These are phyloP conservation scores for Brachionus rubens DNA, from an alignment of 1,140 invertebrate species.

Conservation along the genomic window DNA sequence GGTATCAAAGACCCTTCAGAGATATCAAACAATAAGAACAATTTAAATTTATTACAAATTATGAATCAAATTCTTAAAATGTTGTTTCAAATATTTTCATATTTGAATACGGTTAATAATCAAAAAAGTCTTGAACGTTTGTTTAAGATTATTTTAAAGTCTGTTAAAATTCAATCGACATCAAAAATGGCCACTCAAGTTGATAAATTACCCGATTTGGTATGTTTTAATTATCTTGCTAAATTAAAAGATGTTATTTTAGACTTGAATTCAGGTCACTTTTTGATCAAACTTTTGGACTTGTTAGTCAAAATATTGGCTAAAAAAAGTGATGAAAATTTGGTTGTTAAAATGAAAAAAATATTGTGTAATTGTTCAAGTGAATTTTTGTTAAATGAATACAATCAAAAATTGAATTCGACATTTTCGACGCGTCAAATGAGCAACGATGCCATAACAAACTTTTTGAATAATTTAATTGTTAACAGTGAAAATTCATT, in stretches of 20 bases:
- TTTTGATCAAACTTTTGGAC: slow-evolving; percentile 1
- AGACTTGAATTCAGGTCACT: neutral
- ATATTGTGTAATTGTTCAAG: slow-evolving; percentile 13
- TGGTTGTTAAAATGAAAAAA: neutral
- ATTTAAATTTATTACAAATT: slow-evolving; percentile 12
- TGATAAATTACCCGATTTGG: neutral
- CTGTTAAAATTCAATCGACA: slow-evolving; percentile 16
- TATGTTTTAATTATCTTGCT: slow-evolving; percentile 23
- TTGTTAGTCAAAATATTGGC: slow-evolving; percentile 25
- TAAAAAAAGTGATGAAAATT: slow-evolving; percentile 2
- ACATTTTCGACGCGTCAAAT: neutral
- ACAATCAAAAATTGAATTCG: slow-evolving; percentile 14
- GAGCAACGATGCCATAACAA: slow-evolving; percentile 17
- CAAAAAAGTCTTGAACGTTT: neutral
- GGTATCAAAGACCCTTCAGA: slow-evolving; percentile 35
- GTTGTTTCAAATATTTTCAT: neutral
- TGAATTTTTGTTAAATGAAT: slow-evolving; percentile 34
- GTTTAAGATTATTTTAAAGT: neutral
- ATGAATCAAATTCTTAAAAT: slow-evolving; percentile 10
- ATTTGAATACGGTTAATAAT: neutral
- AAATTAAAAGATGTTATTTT: slow-evolving; percentile 31
- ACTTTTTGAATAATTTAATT: neutral
- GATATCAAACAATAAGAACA: slow-evolving; percentile 13
- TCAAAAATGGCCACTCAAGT: slow-evolving; percentile 34
- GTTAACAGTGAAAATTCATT: neutral